Evolutionary conservation across 37 sponge, comb jelly and placozoan species (phyloP).

Genomic region (Petrosia ficiformis): DNA sequence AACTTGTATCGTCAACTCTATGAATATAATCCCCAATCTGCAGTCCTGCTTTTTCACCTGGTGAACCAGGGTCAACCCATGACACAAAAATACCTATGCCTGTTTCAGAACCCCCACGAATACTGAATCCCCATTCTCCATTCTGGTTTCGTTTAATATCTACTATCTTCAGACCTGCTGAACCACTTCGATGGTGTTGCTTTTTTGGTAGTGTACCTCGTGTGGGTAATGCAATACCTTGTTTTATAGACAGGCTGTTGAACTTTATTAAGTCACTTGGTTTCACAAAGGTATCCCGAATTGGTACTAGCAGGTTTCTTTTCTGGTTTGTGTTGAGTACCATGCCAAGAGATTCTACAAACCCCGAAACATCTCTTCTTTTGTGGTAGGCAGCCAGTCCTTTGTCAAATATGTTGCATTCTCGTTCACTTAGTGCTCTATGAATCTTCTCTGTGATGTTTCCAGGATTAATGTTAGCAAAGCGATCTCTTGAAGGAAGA

Average conservation of each 20-base stretch:
- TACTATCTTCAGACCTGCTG: slow-evolving; percentile 19
- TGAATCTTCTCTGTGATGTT: slow-evolving; percentile 42
- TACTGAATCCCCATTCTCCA: slow-evolving; percentile 78
- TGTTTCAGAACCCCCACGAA: slow-evolving; percentile 79
- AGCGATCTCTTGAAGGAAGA: background rate
- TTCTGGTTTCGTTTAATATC: slow-evolving; percentile 52
- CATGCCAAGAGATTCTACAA: slow-evolving; percentile 63
- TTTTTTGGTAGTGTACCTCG: slow-evolving; percentile 5
- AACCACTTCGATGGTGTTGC: slow-evolving; percentile 3
- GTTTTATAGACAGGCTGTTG: slow-evolving; percentile 57
- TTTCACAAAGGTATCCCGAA: slow-evolving; percentile 59
- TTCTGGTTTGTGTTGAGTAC: slow-evolving; percentile 70
- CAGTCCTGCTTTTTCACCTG: slow-evolving; percentile 63
- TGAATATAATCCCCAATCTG: slow-evolving; percentile 75
- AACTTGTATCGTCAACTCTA: slow-evolving; percentile 55
- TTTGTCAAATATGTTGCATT: slow-evolving; percentile 59
- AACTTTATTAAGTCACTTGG: slow-evolving; percentile 67
- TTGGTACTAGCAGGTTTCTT: slow-evolving; percentile 69
- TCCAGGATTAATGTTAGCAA: background rate
- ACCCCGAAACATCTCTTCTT: slow-evolving; percentile 41
- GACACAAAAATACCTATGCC: slow-evolving; percentile 78
- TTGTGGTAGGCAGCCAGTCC: slow-evolving; percentile 70
- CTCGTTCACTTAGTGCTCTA: slow-evolving; percentile 52
- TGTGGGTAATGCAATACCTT: slow-evolving; percentile 49
- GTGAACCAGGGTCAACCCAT: slow-evolving; percentile 78